Evolutionary conservation across 2,113 vertebrate species (phyloP).

Genomic region (Heloderma charlesbogerti): DNA sequence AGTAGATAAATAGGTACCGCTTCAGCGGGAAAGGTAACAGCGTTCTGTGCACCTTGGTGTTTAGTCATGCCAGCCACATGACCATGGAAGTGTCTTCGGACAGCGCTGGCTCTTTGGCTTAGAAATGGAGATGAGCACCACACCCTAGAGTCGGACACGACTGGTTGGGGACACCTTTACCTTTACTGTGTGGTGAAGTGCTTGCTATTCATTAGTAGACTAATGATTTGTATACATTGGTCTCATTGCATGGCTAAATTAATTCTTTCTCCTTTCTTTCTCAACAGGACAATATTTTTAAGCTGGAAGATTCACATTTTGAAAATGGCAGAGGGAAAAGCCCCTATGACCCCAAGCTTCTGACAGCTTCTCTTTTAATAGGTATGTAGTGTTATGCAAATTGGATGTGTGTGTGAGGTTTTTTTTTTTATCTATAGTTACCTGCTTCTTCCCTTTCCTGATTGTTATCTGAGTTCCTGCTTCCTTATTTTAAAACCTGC

Average conservation of each 20-base stretch:
- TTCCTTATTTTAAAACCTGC: slow-evolving; percentile 31
- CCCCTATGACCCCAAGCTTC: slow-evolving; percentile 95
- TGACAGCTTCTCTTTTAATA: slow-evolving; percentile 93
- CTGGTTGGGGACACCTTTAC: no score
- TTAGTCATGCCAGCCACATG: no score
- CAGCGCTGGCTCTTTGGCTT: no score
- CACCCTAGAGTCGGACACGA: no score
- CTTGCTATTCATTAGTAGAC: slow-evolving; percentile 20
- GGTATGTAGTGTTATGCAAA: slow-evolving; percentile 78
- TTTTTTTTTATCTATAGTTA: neutral
- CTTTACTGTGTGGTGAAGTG: neutral
- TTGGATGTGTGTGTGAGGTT: neutral
- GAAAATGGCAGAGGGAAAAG: slow-evolving; percentile 98
- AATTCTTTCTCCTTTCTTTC: slow-evolving; percentile 55
- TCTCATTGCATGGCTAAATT: neutral
- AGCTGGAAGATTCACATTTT: slow-evolving; percentile 85
- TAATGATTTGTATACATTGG: slow-evolving; percentile 21
- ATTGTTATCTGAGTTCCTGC: slow-evolving; percentile 12
- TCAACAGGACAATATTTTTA: slow-evolving; percentile 91
- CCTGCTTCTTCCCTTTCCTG: neutral
- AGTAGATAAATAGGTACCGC: no score
- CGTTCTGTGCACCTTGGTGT: no score
- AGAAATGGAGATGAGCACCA: no score
- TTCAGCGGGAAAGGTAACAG: no score
- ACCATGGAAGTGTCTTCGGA: no score